These are phyloP conservation scores for Drosophila birchii DNA, from an alignment of 2,888 invertebrate genomes.

Conservation along the genomic window DNA sequence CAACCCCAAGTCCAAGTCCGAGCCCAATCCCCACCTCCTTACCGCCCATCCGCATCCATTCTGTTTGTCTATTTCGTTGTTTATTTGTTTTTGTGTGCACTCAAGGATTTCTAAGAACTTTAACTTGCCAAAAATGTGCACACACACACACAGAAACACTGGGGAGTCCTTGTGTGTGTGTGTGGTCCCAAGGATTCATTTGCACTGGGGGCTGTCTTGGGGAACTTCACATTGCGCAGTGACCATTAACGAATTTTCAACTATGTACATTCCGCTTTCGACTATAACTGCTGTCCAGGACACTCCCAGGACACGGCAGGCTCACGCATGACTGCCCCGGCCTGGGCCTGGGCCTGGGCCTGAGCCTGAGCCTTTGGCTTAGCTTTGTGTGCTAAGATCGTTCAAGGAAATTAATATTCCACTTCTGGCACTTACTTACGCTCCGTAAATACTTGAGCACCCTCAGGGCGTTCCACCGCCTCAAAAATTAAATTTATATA, in stretches of 20 bases:
- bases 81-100: conserved; percentile 83
- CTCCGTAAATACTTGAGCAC: conserved; percentile 72
- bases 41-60: conserved; percentile 51
- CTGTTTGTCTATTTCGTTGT: conserved; percentile 79
- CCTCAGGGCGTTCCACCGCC: neutral
- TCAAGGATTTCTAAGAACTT: conserved; percentile 84
- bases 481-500: neutral
- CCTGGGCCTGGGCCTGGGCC: neutral
- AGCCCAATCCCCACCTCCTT: neutral
- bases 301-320: conserved; percentile 42
- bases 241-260: conserved; percentile 80
- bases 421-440: conserved; percentile 80
- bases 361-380: neutral
- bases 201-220: conserved; percentile 45
- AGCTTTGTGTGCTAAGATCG: conserved; percentile 53
- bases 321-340: conserved; percentile 61
- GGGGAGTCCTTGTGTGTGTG: conserved; percentile 23
- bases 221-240: conserved; percentile 64
- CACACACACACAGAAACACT: conserved; percentile 14
- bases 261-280: conserved; percentile 64
- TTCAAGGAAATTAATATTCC: conserved; percentile 77
- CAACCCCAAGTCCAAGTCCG: neutral
- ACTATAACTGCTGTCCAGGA: conserved; percentile 55
- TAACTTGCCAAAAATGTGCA: conserved; percentile 72
- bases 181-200: conserved; percentile 46